Conservation (phyloP, 2,797 vertebrate species). For the Carapus acus region DNA sequence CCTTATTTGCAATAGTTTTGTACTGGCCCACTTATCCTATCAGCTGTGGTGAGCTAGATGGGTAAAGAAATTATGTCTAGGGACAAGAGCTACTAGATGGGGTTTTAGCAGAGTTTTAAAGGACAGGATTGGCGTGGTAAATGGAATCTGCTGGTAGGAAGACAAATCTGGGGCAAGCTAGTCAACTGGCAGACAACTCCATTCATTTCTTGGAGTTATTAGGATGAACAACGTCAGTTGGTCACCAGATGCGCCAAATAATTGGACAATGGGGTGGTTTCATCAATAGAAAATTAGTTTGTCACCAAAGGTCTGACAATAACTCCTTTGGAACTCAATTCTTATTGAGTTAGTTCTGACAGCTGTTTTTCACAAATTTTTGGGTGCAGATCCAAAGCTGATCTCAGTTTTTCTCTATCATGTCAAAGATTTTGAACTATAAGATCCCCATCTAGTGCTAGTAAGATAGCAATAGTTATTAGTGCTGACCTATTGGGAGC, state of each 20-base stretch:
- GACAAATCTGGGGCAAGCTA: conserved; percentile 65
- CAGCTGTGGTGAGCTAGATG: neutral
- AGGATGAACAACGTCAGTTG: conserved; percentile 61
- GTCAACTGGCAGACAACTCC: conserved; percentile 64
- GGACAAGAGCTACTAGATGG: no score
- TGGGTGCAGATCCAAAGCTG: conserved; percentile 17
- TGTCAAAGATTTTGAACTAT: no score
- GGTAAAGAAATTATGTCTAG: conserved; percentile 9
- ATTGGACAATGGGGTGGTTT: conserved; percentile 53
- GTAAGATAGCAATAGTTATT: no score
- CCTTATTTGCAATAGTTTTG: neutral
- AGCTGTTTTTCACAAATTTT: conserved; percentile 9
- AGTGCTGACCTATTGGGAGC: no score
- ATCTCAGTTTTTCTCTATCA: no score
- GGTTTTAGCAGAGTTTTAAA: conserved; percentile 41
- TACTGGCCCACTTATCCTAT: neutral
- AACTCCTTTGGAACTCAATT: no score
- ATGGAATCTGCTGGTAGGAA: conserved; percentile 63
- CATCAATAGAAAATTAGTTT: conserved; percentile 40
- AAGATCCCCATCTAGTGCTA: no score
- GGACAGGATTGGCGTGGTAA: conserved; percentile 7
- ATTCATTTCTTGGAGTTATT: conserved; percentile 60
- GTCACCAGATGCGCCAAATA: conserved; percentile 64
- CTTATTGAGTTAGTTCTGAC: conserved; percentile 39
- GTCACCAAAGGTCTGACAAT: conserved; percentile 47